phyloP scores from a whole-genome alignment of 2,797 vertebrate genomes.

The Microchirus variegatus region DNA sequence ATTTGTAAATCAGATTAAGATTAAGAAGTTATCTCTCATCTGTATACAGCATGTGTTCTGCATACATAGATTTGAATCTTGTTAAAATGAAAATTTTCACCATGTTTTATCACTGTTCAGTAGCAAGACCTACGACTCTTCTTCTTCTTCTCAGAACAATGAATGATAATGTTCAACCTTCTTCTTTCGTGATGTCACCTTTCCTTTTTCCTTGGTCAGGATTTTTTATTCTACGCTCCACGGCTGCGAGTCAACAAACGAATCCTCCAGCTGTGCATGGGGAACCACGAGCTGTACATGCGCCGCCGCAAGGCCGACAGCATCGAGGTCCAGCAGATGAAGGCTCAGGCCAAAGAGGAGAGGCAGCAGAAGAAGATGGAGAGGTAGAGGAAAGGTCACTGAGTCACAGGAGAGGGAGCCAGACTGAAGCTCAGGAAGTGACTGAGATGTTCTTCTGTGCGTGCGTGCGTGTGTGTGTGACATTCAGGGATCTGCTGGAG shows the following conservation, averaged over 20 bases:
- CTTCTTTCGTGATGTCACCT: too few relatives aligned
- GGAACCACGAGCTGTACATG: constrained; percentile 95
- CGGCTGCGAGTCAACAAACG: constrained; percentile 93
- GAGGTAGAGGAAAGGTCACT: constrained; percentile 72
- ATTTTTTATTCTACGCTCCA: constrained; percentile 92
- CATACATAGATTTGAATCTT: too few relatives aligned
- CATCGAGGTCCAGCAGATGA: constrained; percentile 99
- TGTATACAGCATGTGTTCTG: too few relatives aligned
- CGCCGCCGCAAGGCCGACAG: constrained; percentile 91
- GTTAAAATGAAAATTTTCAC: too few relatives aligned
- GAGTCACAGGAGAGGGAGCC: neutral
- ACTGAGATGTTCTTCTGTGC: neutral
- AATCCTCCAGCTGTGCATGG: constrained; percentile 94
- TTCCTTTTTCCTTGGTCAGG: constrained; percentile 69
- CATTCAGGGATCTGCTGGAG: constrained; percentile 88
- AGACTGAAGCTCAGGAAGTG: neutral
- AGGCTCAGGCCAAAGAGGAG: constrained; percentile 93
- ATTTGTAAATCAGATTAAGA: too few relatives aligned
- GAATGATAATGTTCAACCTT: too few relatives aligned
- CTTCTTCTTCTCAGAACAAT: too few relatives aligned
- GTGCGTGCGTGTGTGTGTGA: neutral
- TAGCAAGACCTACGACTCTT: too few relatives aligned
- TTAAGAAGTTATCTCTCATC: too few relatives aligned
- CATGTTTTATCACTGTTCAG: too few relatives aligned
- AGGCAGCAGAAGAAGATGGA: constrained; percentile 92